Percentiles rank a stretch among this genome's conserved stretches.
These are phyloP conservation scores for Zosterops pallidus DNA, from an alignment of 2,113 vertebrate species.

Conservation along the genomic window DNA sequence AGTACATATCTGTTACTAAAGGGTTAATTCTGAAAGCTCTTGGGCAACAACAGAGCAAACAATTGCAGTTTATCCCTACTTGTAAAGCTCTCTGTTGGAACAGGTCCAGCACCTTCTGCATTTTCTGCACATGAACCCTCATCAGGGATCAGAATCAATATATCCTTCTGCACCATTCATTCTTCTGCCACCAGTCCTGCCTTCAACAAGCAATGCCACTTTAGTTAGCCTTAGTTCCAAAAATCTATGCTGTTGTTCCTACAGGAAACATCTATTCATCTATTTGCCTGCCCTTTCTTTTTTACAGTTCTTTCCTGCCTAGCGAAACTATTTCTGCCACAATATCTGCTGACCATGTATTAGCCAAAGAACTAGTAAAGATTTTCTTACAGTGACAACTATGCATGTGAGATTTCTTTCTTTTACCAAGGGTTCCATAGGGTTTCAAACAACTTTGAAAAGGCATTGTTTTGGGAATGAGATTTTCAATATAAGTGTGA, in stretches of 20 bases:
- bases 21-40: neutral
- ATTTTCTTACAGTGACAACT: neutral
- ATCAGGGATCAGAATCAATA: neutral
- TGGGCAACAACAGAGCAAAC: neutral
- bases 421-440: neutral
- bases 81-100: neutral
- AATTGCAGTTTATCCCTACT: neutral
- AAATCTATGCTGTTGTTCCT: neutral
- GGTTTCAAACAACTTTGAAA: neutral
- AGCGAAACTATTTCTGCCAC: neutral
- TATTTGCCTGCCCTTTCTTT: neutral
- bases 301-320: neutral
- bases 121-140: neutral
- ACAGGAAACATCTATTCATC: neutral
- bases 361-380: neutral
- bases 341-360: accelerated
- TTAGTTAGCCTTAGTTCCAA: neutral
- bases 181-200: neutral
- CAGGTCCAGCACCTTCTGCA: neutral
- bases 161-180: neutral
- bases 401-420: neutral
- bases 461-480: neutral
- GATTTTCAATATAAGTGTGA: neutral
- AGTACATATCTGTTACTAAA: neutral
- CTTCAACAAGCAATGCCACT: neutral